Base-by-base conservation (phyloP, 2,888 invertebrate genomes). In the Adelphocoris suturalis region DNA sequence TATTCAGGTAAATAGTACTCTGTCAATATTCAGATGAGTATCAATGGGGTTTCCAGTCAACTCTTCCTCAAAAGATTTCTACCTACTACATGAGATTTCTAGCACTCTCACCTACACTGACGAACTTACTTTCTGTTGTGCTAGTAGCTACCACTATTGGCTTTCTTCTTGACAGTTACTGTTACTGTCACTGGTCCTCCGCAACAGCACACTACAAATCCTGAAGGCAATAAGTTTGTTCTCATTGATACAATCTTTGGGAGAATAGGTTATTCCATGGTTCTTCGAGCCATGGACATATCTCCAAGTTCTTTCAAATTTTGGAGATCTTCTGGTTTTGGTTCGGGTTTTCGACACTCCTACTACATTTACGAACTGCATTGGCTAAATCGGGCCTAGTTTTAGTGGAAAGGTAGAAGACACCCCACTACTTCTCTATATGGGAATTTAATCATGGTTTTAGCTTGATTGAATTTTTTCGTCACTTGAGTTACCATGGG, bases 151-250 rank as follows among this genome's bases (percentile, higher is more conserved):
- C 76, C 2, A 75, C 75, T 1, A 89, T 47, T 2, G 89, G 76
- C 23, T 85, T 85, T 5, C 27, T 47, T 13, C 61, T 55, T 13
- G 82, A 55, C n/a, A n/a, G n/a, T n/a, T n/a, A n/a, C n/a, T 2
- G 90, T 78, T 92, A 92, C 92, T 1, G 78, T 75, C 0, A 92
- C 90, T 28, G 92, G 92, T 48, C 92, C 92, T 61, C 91, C 91
- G 23, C 13, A 16, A 46, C 84, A 89, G 16, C 82, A 61, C 2
- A 89, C 14, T 14, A 89, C 23, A 28, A 61, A 81, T 52, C 89
- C 89, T 37, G 46, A 68, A 11, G 89, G 81, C 90, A 37, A 52
- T 48, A 14, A 91, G 23, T 57, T 13, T n/a, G 23, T n/a, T n/a
- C n/a, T n/a, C n/a, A n/a, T 89, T 27, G 12, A 85, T 48, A 27